phyloP scores from a whole-genome alignment of 2,888 invertebrate genomes.

The Stenolophus ochropezus region DNA sequence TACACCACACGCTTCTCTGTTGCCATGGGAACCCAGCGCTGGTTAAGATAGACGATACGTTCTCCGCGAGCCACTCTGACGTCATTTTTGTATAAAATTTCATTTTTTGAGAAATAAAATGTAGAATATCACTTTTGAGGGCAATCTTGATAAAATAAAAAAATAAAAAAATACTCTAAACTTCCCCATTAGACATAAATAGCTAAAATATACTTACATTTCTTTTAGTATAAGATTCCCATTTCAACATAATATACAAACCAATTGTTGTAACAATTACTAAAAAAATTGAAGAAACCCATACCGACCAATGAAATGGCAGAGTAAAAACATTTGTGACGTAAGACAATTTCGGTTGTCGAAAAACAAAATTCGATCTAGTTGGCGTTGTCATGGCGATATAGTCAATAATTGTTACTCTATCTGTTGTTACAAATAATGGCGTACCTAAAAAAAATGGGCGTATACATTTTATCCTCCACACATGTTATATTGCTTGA shows the following conservation, averaged over 20 bases:
- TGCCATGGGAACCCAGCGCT: too few relatives aligned
- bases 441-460: conserved; percentile 75
- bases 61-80: too few relatives aligned
- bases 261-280: conserved; percentile 73
- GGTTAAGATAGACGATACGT: too few relatives aligned
- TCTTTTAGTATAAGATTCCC: conserved; percentile 69
- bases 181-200: too few relatives aligned
- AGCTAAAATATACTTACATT: conserved; percentile 1
- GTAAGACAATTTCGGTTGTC: conserved; percentile 82
- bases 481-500: too few relatives aligned
- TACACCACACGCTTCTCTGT: too few relatives aligned
- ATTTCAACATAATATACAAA: conserved; percentile 71
- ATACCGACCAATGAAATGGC: conserved; percentile 81
- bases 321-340: conserved; percentile 83
- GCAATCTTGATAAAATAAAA: too few relatives aligned
- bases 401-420: conserved; percentile 79
- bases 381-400: conserved; percentile 82
- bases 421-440: conserved; percentile 79
- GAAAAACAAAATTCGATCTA: conserved; percentile 82
- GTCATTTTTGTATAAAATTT: too few relatives aligned
- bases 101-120: too few relatives aligned
- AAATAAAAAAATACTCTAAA: too few relatives aligned
- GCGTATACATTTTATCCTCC: too few relatives aligned
- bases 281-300: conserved; percentile 76
- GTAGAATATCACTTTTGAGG: too few relatives aligned